These are phyloP conservation scores for Diploptera punctata DNA, from an alignment of 2,888 invertebrate genomes.

Conservation along the genomic window DNA sequence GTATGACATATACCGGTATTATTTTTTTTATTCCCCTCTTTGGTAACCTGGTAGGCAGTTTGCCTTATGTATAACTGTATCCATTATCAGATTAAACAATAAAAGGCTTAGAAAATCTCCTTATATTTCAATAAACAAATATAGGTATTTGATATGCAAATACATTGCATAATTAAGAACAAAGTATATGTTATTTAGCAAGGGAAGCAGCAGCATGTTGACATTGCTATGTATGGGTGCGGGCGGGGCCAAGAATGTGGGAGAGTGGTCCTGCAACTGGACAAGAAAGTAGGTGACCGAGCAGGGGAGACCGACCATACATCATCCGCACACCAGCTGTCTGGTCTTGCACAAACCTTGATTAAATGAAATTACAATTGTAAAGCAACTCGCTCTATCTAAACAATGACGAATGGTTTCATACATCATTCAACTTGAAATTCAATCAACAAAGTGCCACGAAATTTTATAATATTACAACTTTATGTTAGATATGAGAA, in stretches of 20 bases:
- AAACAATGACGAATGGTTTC: neutral
- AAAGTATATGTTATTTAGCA: too few species aligned
- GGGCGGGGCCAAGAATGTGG: neutral
- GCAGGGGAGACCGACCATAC: neutral
- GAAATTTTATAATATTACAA: neutral
- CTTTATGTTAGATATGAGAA: neutral
- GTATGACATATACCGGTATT: too few species aligned
- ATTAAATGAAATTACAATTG: neutral
- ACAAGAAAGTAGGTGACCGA: constrained; percentile 8
- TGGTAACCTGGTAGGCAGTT: too few species aligned
- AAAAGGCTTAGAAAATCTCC: too few species aligned
- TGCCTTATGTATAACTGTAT: too few species aligned
- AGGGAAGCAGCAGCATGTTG: too few species aligned
- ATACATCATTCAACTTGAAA: neutral
- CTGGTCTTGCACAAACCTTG: neutral
- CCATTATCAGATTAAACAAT: too few species aligned
- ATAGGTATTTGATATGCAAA: too few species aligned
- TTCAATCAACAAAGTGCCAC: neutral
- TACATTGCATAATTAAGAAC: too few species aligned
- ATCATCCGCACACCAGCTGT: neutral
- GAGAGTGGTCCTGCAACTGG: neutral
- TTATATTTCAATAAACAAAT: too few species aligned
- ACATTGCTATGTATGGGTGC: neutral
- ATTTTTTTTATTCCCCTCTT: too few species aligned
- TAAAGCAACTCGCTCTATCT: neutral